These are phyloP conservation scores for Epizoanthus rinbou DNA, from an alignment of 92 coral and sea anemone genomes.

Conservation along the genomic window DNA sequence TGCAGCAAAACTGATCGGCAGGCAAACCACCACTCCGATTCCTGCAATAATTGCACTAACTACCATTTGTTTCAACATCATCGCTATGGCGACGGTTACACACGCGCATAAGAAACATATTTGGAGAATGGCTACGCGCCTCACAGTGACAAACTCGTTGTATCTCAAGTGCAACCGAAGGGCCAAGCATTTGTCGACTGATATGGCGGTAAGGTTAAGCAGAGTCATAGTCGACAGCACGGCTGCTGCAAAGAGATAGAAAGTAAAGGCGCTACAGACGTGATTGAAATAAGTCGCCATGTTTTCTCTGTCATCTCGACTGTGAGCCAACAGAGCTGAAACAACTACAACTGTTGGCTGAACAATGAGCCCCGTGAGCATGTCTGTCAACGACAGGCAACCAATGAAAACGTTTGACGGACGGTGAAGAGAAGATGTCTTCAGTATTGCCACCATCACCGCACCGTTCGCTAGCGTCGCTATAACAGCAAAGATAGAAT, in stretches of 20 bases:
- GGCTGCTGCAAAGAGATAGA: not conserved
- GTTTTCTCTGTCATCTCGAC: not conserved
- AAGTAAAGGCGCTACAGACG: not conserved
- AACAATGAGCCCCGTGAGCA: constrained; percentile 2
- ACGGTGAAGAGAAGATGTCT: not conserved
- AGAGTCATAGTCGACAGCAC: not conserved
- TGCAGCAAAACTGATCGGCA: constrained; percentile 1
- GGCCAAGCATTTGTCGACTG: constrained; percentile 15
- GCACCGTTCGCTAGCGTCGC: constrained; percentile 6
- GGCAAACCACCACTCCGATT: not conserved
- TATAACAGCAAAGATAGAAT: not conserved
- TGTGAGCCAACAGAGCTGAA: constrained; percentile 1
- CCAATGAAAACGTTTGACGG: not conserved
- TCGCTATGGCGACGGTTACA: not conserved
- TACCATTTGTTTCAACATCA: not conserved
- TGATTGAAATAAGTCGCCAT: not conserved
- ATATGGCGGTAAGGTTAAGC: not conserved
- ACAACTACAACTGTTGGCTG: constrained; percentile 13
- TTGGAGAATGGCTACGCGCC: not conserved
- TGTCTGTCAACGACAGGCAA: not conserved
- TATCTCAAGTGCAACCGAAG: constrained; percentile 1
- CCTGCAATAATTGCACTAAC: not conserved
- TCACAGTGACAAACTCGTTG: not conserved
- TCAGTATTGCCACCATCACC: not conserved
- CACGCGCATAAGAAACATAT: not conserved